phyloP scores from a whole-genome alignment of 2,888 invertebrate genomes.

The Oxytorus armatus region DNA sequence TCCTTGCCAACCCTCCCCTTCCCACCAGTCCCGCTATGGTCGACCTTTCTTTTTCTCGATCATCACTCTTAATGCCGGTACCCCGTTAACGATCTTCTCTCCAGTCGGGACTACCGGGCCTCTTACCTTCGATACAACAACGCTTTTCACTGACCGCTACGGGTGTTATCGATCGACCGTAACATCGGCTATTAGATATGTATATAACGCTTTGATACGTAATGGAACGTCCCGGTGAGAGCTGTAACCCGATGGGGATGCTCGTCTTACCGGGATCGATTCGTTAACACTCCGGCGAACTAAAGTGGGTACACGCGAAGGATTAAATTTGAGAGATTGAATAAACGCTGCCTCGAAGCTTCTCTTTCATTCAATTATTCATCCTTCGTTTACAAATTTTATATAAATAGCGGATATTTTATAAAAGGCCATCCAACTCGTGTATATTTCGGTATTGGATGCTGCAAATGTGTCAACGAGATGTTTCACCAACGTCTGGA shows the following conservation, averaged over 20 bases:
- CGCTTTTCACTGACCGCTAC: slow-evolving; percentile 51
- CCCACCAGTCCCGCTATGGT: slow-evolving; percentile 64
- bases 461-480: too few species aligned
- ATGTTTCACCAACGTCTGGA: too few species aligned
- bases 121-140: slow-evolving; percentile 60
- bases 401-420: too few species aligned
- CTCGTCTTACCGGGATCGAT: slow-evolving; percentile 22
- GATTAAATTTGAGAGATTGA: slow-evolving; percentile 16
- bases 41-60: slow-evolving; percentile 47
- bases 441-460: too few species aligned
- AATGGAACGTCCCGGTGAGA: slow-evolving; percentile 45
- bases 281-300: slow-evolving; percentile 21
- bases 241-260: slow-evolving; percentile 25
- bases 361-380: too few species aligned
- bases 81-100: slow-evolving; percentile 41
- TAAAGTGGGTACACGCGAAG: slow-evolving; percentile 14
- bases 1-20: slow-evolving; percentile 41
- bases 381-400: too few species aligned
- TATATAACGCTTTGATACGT: slow-evolving; percentile 37
- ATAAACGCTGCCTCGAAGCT: background rate
- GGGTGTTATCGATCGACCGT: slow-evolving; percentile 64
- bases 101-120: slow-evolving; percentile 21
- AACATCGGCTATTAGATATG: slow-evolving; percentile 62
- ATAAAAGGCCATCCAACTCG: too few species aligned
- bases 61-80: slow-evolving; percentile 66